Conservation (phyloP, 2,113 vertebrate species). For the Gnathonemus echidnorhynchus region DNA sequence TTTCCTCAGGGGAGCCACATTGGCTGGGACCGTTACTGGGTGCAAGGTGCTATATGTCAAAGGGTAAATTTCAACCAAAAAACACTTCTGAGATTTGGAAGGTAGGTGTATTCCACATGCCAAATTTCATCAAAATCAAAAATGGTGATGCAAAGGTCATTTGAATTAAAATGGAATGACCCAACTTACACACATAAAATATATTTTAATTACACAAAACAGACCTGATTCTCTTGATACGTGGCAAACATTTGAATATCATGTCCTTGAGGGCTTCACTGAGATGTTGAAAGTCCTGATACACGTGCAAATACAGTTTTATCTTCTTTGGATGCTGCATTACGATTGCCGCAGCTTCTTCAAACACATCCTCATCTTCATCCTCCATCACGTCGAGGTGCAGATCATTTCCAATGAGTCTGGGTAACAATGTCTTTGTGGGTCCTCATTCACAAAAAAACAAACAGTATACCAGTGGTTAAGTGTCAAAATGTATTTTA, state of each 20-base stretch:
- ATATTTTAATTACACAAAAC: neutral
- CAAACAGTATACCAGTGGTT: neutral
- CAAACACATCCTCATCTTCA: neutral
- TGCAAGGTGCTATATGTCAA: no score
- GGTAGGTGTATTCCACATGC: neutral
- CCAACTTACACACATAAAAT: neutral
- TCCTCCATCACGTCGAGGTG: neutral
- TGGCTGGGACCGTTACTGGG: no score
- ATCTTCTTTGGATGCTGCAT: neutral
- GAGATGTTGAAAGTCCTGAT: neutral
- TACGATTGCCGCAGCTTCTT: neutral
- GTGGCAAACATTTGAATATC: neutral
- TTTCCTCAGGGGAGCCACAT: no score
- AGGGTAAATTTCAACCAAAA: no score
- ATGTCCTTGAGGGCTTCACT: neutral
- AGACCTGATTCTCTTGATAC: neutral
- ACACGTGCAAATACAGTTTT: neutral
- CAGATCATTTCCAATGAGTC: neutral
- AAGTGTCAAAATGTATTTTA: neutral
- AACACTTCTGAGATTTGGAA: no score
- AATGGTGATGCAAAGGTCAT: no score
- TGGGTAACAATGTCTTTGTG: no score
- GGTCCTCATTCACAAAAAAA: neutral
- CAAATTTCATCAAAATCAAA: neutral
- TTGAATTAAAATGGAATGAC: neutral